A percentile compares a stretch with the other conserved stretches of the same genome.
Conservation (phyloP, 2,797 vertebrate genomes). For the Lagodon rhomboides region DNA sequence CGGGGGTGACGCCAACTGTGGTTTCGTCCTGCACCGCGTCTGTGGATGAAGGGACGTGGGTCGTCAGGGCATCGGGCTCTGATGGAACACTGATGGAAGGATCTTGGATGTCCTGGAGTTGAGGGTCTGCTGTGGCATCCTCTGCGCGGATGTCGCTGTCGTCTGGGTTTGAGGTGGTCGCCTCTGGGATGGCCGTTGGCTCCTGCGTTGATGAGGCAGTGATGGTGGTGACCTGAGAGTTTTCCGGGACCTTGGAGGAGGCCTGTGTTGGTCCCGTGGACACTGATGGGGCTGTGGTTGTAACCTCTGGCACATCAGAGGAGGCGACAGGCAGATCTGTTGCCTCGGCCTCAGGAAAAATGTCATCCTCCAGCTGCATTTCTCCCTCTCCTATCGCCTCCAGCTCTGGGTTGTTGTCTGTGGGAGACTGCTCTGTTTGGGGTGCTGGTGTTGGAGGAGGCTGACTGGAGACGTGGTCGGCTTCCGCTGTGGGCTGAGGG, state of each 20-base stretch:
- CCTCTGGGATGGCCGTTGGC: slow-evolving; percentile 6
- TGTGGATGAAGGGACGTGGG: slow-evolving; percentile 28
- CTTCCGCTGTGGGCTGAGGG: slow-evolving; percentile 32
- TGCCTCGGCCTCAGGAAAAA: not conserved
- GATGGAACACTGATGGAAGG: slow-evolving; percentile 2
- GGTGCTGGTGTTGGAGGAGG: slow-evolving; percentile 12
- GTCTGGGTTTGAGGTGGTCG: not conserved
- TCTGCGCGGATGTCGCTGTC: not conserved
- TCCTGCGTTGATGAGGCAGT: slow-evolving; percentile 12
- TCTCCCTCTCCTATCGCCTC: not conserved
- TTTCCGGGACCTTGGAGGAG: slow-evolving; percentile 23
- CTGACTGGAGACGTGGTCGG: slow-evolving; percentile 4
- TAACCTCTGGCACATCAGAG: slow-evolving; percentile 32
- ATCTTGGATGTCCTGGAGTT: slow-evolving; percentile 18
- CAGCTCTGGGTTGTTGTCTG: not conserved
- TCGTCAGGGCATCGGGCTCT: not conserved
- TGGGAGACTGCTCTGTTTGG: slow-evolving; percentile 19
- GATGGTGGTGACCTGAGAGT: slow-evolving; percentile 5
- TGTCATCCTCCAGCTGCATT: not conserved
- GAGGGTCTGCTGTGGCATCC: not conserved
- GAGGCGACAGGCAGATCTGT: slow-evolving; percentile 1
- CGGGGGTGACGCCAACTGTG: not conserved
- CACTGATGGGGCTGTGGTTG: slow-evolving; percentile 8
- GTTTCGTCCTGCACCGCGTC: not conserved
- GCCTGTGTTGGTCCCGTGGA: slow-evolving; percentile 20